Percentiles rank a stretch among this genome's conserved stretches.
Evolutionary conservation across 2,888 invertebrate genomes (phyloP).

Genomic region (Chamaedrilus cognettii): DNA sequence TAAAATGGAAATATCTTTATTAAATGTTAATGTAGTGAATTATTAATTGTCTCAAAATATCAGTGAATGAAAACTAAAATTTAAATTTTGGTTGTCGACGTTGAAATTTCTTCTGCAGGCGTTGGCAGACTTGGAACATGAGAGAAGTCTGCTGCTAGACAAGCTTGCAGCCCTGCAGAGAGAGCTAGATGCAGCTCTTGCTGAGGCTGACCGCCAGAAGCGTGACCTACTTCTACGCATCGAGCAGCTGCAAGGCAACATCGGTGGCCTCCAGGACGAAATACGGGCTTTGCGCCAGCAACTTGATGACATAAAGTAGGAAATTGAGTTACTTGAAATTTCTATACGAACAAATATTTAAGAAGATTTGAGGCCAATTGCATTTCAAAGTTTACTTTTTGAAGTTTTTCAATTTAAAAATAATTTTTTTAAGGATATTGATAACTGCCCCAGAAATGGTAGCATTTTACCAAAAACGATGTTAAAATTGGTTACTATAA

Average conservation of each 20-base stretch:
- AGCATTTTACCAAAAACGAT: no score
- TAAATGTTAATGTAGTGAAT: no score
- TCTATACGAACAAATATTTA: not conserved
- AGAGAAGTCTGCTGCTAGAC: conserved; percentile 54
- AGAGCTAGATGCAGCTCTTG: not conserved
- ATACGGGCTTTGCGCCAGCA: conserved; percentile 74
- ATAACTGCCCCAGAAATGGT: no score
- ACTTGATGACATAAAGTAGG: conserved; percentile 58
- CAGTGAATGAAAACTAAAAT: no score
- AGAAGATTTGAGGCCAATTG: no score
- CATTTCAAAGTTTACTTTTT: no score
- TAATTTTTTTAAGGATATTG: no score
- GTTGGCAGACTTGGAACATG: conserved; percentile 65
- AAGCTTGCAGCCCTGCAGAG: not conserved
- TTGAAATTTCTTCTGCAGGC: conserved; percentile 58
- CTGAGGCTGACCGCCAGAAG: conserved; percentile 63
- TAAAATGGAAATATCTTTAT: no score
- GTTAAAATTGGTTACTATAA: no score
- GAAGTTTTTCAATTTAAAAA: no score
- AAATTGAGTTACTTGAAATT: conserved; percentile 17
- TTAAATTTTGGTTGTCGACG: no score
- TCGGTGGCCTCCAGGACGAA: conserved; percentile 83
- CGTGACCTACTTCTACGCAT: conserved; percentile 76
- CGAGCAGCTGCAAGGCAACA: conserved; percentile 78
- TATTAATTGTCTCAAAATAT: no score